Evolutionary conservation across 2,797 vertebrate genomes (phyloP).

Genomic region (Numenius phaeopus): DNA sequence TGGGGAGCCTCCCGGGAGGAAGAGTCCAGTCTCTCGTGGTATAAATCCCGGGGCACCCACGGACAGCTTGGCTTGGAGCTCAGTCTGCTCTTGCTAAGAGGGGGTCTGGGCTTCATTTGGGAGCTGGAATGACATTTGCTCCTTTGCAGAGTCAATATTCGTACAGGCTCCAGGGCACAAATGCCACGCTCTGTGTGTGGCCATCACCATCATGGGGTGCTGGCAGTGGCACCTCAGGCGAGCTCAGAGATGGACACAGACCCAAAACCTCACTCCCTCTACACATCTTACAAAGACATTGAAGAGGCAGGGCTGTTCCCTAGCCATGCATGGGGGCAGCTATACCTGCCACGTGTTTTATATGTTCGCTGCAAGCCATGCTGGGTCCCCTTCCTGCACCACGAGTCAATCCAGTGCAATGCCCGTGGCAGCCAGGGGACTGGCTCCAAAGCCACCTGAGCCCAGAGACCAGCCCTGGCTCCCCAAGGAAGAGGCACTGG

Average conservation of each 20-base stretch:
- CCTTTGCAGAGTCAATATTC: neutral
- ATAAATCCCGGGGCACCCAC: neutral
- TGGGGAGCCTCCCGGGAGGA: neutral
- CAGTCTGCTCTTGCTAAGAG: neutral
- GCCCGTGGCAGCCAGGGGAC: neutral
- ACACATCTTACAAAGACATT: neutral
- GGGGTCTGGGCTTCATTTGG: neutral
- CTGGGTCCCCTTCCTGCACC: neutral
- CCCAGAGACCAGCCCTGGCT: neutral
- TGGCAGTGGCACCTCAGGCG: accelerated
- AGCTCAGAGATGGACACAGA: neutral
- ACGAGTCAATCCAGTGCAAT: neutral
- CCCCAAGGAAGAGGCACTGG: neutral
- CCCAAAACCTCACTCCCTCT: neutral
- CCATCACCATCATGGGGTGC: accelerated
- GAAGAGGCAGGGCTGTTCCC: neutral
- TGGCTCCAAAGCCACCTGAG: too few species aligned
- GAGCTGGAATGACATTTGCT: neutral
- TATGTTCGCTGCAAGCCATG: accelerated
- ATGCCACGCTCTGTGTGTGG: accelerated
- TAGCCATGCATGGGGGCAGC: neutral
- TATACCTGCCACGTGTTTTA: too few species aligned
- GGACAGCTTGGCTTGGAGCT: neutral
- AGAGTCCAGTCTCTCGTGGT: neutral
- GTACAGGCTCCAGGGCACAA: neutral